Conservation (phyloP, 2,797 vertebrate genomes). For the Heterohyrax brucei region DNA sequence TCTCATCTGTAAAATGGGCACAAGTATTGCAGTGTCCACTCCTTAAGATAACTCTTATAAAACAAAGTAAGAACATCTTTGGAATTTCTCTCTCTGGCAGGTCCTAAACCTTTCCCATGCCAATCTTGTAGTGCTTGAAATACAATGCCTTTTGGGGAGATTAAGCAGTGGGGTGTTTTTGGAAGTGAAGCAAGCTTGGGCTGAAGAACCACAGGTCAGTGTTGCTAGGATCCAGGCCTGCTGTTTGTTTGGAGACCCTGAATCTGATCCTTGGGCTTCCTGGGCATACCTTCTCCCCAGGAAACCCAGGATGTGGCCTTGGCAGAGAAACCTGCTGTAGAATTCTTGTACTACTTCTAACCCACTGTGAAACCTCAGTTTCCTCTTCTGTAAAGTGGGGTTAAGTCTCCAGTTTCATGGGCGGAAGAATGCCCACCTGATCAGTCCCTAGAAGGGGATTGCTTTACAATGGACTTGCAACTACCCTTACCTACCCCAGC, state of each 20-base stretch:
- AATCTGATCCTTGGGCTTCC: background rate
- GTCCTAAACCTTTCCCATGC: background rate
- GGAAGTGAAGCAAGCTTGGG: background rate
- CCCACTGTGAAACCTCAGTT: background rate
- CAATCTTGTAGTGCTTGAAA: background rate
- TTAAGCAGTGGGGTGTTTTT: background rate
- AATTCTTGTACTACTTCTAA: background rate
- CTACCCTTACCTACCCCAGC: background rate
- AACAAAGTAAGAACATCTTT: background rate
- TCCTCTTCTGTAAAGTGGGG: background rate
- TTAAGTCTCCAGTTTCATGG: background rate
- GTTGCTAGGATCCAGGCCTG: background rate
- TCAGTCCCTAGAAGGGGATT: background rate
- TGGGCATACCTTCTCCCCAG: background rate
- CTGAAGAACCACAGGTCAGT: background rate
- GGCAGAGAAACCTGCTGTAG: background rate
- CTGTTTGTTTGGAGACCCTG: background rate
- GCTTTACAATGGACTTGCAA: background rate
- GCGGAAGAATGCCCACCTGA: background rate
- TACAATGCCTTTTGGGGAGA: background rate
- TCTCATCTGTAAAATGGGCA: background rate
- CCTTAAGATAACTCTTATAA: background rate
- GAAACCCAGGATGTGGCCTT: background rate
- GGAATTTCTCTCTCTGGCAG: background rate
- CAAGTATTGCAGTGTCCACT: rapidly evolving